Evolutionary conservation across 2,113 vertebrate species (phyloP).

Genomic region (Carassius auratus): DNA sequence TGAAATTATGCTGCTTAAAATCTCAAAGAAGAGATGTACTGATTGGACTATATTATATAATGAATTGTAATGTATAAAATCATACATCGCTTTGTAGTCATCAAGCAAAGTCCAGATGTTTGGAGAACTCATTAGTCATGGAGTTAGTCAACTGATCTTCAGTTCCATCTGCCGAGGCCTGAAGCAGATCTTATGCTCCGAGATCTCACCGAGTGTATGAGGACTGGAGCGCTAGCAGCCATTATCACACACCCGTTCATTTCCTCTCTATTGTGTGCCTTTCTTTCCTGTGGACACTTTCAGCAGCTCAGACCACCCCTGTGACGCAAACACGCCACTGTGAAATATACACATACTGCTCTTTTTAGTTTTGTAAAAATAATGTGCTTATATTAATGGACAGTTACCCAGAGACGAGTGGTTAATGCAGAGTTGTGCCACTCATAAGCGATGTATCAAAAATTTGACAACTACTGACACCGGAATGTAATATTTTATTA

Average conservation of each 20-base stretch:
- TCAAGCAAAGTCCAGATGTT: constrained; percentile 19
- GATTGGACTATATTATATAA: constrained; percentile 18
- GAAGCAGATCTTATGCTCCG: constrained; percentile 6
- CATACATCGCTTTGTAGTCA: background rate
- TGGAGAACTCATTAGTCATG: background rate
- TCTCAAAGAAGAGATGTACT: constrained; percentile 8
- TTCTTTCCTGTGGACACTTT: constrained; percentile 53
- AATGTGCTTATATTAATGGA: background rate
- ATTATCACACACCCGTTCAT: constrained; percentile 29
- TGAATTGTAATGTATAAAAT: background rate
- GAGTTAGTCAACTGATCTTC: constrained; percentile 16
- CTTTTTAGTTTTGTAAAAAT: constrained; percentile 60
- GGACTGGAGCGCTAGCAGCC: constrained; percentile 18
- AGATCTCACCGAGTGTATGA: constrained; percentile 2
- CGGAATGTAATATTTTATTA: background rate
- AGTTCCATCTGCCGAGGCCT: constrained; percentile 26
- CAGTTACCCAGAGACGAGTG: constrained; percentile 7
- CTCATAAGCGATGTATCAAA: background rate
- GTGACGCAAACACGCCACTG: constrained; percentile 44
- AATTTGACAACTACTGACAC: background rate
- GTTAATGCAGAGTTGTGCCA: background rate
- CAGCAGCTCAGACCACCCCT: constrained; percentile 45
- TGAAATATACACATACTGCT: constrained; percentile 39
- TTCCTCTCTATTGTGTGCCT: constrained; percentile 52
- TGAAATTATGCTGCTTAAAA: constrained; percentile 18